These are phyloP conservation scores for Leucoraja erinaceus DNA, from an alignment of 2,113 vertebrate species.

Conservation along the genomic window DNA sequence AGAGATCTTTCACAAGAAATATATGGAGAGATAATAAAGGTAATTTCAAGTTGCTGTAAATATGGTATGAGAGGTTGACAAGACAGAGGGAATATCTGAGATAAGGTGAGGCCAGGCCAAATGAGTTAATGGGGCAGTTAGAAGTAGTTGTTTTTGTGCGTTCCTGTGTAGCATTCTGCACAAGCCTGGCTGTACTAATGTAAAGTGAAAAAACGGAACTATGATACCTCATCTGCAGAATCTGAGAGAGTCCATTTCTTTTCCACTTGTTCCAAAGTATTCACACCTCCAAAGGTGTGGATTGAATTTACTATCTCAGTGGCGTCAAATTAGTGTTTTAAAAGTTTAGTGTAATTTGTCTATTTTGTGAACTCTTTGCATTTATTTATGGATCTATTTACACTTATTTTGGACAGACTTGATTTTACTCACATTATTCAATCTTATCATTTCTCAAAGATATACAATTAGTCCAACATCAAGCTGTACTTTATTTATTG, in stretches of 20 bases:
- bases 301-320: background rate
- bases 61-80: too few relatives aligned
- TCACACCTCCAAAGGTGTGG: background rate
- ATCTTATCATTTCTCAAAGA: background rate
- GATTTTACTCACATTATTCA: background rate
- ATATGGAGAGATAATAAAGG: too few relatives aligned
- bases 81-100: too few relatives aligned
- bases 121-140: too few relatives aligned
- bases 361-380: background rate
- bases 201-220: background rate
- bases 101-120: too few relatives aligned
- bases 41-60: too few relatives aligned
- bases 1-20: too few relatives aligned
- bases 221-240: background rate
- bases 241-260: background rate
- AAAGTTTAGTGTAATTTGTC: background rate
- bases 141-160: too few relatives aligned
- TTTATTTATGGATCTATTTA: background rate
- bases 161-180: too few relatives aligned
- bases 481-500: slow-evolving; percentile 11
- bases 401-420: background rate
- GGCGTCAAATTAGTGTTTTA: background rate
- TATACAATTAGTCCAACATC: background rate
- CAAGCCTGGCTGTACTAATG: too few relatives aligned
- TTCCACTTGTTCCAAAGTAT: background rate